Percentiles rank a stretch among this genome's conserved stretches.
phyloP scores from a whole-genome alignment of 2,113 vertebrate genomes.

The Pseudorectes ferrugineus region DNA sequence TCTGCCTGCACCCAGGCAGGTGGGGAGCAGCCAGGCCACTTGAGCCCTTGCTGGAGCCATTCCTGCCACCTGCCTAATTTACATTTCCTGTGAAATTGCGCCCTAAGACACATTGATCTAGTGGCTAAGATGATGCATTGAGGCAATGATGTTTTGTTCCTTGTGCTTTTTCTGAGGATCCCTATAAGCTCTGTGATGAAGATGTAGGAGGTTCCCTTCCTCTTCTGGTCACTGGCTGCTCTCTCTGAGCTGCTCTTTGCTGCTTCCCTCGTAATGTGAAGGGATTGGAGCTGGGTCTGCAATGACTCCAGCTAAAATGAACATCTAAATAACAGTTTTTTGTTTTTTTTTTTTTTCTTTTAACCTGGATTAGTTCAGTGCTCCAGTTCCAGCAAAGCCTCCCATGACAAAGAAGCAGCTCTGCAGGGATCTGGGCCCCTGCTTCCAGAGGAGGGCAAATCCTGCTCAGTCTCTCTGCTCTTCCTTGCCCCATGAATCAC shows the following conservation, averaged over 20 bases:
- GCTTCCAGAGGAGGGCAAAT: not conserved
- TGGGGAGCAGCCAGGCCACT: not conserved
- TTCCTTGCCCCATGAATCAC: not conserved
- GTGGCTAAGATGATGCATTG: not conserved
- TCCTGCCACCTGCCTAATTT: not conserved
- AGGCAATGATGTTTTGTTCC: not conserved
- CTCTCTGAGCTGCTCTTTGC: not conserved
- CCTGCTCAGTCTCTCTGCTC: not conserved
- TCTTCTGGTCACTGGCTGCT: not conserved
- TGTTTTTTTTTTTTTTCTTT: not conserved
- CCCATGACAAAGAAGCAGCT: not conserved
- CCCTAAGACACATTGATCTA: not conserved
- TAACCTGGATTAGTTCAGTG: not conserved
- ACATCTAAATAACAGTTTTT: not conserved
- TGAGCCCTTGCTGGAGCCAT: not conserved
- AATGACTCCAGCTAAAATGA: not conserved
- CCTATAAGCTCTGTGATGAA: not conserved
- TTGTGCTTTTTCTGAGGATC: not conserved
- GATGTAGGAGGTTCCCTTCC: not conserved
- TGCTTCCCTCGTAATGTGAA: not conserved
- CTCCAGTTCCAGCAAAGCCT: not conserved
- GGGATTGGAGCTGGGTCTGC: not conserved
- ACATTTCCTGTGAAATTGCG: not conserved
- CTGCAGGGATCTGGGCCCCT: not conserved
- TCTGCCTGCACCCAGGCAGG: not conserved